Evolutionary conservation across 2,797 vertebrate species (phyloP).

Genomic region (Chelon labrosus): DNA sequence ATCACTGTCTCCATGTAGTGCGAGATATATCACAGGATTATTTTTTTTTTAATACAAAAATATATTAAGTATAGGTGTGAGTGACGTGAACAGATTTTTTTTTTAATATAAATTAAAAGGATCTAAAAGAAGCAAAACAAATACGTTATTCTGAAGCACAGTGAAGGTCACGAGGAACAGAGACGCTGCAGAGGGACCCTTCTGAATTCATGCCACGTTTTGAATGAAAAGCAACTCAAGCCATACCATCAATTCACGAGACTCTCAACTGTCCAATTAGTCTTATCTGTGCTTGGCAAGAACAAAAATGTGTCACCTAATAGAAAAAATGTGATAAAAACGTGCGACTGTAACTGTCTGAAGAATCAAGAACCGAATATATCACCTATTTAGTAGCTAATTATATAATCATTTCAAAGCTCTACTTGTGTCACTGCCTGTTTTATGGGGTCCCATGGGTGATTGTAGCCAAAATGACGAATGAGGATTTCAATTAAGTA

Average conservation of each 20-base stretch:
- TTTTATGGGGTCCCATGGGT: constrained; percentile 59
- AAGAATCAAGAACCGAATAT: constrained; percentile 67
- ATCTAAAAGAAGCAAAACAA: constrained; percentile 53
- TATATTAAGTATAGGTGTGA: not conserved
- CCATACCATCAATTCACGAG: constrained; percentile 78
- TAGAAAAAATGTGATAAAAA: constrained; percentile 76
- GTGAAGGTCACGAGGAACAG: constrained; percentile 75
- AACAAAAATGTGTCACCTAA: constrained; percentile 80
- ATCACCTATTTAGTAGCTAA: constrained; percentile 79
- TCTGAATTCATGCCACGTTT: constrained; percentile 77
- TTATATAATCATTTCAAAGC: constrained; percentile 78
- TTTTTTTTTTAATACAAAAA: too few species aligned
- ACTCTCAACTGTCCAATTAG: constrained; percentile 81
- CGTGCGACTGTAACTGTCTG: constrained; percentile 64
- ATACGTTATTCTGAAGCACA: constrained; percentile 46
- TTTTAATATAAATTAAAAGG: constrained; percentile 41
- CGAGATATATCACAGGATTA: too few species aligned
- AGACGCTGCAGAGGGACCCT: constrained; percentile 59
- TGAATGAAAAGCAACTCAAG: constrained; percentile 75
- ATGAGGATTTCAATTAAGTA: constrained; percentile 82
- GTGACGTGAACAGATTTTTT: not conserved
- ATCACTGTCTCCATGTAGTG: too few species aligned
- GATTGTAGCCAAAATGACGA: constrained; percentile 72
- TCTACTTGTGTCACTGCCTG: constrained; percentile 55
- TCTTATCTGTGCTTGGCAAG: constrained; percentile 82